phyloP scores from a whole-genome alignment of 1,140 invertebrate genomes.

The Octopus sinensis region DNA sequence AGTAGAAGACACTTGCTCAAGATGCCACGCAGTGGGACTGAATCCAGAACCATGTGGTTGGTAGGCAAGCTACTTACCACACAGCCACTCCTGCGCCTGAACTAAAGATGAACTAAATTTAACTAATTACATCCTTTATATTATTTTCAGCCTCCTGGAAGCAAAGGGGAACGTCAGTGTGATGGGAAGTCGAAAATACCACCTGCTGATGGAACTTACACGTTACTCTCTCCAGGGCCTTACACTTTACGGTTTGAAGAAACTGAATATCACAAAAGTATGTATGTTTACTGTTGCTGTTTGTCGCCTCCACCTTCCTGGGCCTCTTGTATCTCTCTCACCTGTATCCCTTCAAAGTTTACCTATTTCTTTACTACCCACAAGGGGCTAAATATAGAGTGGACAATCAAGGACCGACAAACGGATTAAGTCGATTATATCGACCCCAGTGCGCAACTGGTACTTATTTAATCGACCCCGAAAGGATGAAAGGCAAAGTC shows the following conservation, averaged over 20 bases:
- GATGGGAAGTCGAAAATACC: background rate
- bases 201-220: slow-evolving; percentile 21
- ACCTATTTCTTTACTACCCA: too few species aligned
- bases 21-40: background rate
- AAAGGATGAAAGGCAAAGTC: too few species aligned
- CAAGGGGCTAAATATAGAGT: too few species aligned
- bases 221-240: slow-evolving; percentile 28
- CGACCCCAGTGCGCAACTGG: too few species aligned
- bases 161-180: slow-evolving; percentile 13
- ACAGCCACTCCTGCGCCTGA: background rate
- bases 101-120: background rate
- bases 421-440: too few species aligned
- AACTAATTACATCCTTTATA: background rate
- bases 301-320: too few species aligned
- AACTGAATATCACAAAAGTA: slow-evolving; percentile 28
- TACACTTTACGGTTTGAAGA: slow-evolving; percentile 37
- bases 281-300: background rate
- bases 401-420: too few species aligned
- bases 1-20: too few species aligned
- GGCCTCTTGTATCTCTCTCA: too few species aligned
- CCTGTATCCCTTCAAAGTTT: too few species aligned
- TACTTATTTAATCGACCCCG: too few species aligned
- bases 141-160: slow-evolving; percentile 12
- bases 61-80: background rate
- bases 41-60: background rate